phyloP scores from a whole-genome alignment of 2,113 vertebrate species.

The Mirza zaza region DNA sequence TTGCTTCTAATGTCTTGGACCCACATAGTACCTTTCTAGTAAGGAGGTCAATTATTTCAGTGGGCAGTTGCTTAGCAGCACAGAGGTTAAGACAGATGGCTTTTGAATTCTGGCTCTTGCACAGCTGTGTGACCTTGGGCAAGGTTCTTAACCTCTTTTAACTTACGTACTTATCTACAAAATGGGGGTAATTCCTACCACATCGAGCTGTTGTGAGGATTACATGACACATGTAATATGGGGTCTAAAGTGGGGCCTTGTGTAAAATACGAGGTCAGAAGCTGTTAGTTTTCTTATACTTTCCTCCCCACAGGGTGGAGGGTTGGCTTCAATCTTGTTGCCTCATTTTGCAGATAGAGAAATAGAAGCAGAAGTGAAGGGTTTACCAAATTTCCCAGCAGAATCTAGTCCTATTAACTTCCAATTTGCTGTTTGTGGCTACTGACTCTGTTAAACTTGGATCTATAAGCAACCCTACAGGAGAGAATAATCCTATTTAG shows the following conservation, averaged over 20 bases:
- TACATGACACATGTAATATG: neutral
- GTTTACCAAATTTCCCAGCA: neutral
- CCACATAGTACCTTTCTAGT: neutral
- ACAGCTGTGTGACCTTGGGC: neutral
- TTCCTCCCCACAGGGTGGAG: neutral
- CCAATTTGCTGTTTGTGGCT: neutral
- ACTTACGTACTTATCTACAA: neutral
- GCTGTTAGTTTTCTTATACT: neutral
- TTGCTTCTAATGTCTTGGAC: neutral
- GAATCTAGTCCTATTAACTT: neutral
- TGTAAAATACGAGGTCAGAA: neutral
- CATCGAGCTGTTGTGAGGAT: neutral
- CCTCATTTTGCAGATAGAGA: neutral
- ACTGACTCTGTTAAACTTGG: neutral
- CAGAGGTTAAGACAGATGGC: neutral
- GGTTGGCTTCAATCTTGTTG: neutral
- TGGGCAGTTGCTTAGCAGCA: neutral
- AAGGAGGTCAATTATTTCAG: neutral
- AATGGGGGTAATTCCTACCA: neutral
- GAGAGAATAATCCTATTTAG: neutral
- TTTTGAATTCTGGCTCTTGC: conserved; percentile 1
- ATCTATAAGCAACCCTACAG: neutral
- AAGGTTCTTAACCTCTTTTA: conserved; percentile 44
- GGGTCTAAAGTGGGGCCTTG: neutral
- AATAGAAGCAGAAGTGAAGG: neutral